Conservation (phyloP, 2,113 vertebrate genomes). For the Strix aluco region DNA sequence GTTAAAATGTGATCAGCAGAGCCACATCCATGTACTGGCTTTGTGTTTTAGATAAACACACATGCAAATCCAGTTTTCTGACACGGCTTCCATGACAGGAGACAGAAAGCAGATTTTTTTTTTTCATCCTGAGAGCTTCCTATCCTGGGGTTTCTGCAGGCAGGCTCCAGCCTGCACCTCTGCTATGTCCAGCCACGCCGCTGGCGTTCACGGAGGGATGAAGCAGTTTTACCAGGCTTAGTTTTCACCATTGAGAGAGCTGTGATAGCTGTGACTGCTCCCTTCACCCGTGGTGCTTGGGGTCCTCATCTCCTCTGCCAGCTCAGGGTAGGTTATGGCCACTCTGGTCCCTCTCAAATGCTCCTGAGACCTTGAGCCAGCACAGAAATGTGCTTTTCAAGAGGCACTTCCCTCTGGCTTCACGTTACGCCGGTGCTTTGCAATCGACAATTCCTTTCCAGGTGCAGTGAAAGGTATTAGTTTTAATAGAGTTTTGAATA, state of each 20-base stretch:
- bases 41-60: neutral
- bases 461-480: neutral
- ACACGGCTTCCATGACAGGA: neutral
- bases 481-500: neutral
- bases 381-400: rapidly evolving
- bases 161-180: neutral
- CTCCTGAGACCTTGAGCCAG: neutral
- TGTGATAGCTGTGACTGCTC: neutral
- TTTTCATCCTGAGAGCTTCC: neutral
- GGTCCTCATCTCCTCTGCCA: neutral
- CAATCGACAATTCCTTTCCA: neutral
- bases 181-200: neutral
- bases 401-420: neutral
- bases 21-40: rapidly evolving
- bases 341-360: rapidly evolving
- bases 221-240: neutral
- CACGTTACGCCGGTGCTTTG: neutral
- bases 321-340: neutral
- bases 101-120: neutral
- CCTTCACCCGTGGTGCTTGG: neutral
- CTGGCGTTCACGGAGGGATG: rapidly evolving
- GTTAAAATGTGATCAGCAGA: neutral
- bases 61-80: neutral
- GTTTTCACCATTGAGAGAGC: neutral
- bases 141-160: neutral